Percentiles rank a stretch among this genome's conserved stretches.
Evolutionary conservation across 2,113 vertebrate genomes (phyloP).

Genomic region (Ochotona princeps): DNA sequence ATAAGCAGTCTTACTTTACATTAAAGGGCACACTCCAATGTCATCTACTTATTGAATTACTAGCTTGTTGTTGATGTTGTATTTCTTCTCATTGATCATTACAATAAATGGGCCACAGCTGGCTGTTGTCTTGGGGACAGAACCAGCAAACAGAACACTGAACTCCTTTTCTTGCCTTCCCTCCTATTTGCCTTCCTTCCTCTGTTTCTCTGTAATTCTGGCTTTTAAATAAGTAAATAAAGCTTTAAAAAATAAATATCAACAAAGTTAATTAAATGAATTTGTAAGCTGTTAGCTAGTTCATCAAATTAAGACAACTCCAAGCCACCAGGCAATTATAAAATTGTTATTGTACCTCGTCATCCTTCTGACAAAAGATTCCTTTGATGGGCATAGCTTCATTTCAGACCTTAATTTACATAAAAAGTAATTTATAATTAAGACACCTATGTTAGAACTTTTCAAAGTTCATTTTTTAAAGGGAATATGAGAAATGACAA

Average conservation of each 20-base stretch:
- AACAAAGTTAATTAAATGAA: background rate
- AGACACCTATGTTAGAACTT: background rate
- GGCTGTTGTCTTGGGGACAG: no score
- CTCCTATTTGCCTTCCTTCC: no score
- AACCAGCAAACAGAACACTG: no score
- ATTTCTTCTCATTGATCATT: no score
- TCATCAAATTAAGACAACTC: background rate
- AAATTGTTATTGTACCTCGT: background rate
- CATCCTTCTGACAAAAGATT: background rate
- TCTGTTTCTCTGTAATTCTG: no score
- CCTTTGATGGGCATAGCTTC: background rate
- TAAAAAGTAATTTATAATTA: background rate
- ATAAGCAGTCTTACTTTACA: no score
- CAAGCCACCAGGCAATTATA: background rate
- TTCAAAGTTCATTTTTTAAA: background rate
- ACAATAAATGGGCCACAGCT: no score
- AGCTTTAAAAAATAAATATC: background rate
- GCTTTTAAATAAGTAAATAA: no score
- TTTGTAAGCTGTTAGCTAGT: background rate
- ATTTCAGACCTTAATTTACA: conserved; percentile 7
- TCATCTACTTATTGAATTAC: no score
- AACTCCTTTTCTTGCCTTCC: no score
- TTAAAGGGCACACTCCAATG: no score
- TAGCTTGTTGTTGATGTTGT: no score
- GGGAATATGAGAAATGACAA: background rate